Evolutionary conservation across 2,888 invertebrate genomes (phyloP), one percentile per base, ranked within the genome.

Genomic region (Meloe dianella): DNA sequence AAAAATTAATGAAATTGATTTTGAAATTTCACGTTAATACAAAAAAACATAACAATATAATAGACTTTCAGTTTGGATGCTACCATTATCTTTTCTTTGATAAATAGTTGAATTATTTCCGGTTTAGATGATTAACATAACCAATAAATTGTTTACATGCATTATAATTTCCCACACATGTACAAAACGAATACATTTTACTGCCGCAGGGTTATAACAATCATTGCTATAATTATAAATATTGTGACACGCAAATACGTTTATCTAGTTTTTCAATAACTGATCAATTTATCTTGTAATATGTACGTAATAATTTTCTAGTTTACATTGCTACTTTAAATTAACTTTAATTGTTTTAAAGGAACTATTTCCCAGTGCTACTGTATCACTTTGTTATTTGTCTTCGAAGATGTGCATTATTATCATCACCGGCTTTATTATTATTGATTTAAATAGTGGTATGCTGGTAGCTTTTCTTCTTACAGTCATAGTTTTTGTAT

Each of bases 231-330:
- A 75, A 75, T 74, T 74, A 74, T 71, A 60, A 61, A 54, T 47
- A 68, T n/a, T 71, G 67, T 74, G 69, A 72, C 78, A 77, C 77
- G 76, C 78, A 77, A 75, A 73, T 74, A 70, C 73, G 70, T 75
- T 77, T 75, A 74, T 73, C 74, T 17, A 74, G 72, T 73, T 75
- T 73, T 72, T 73, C 73, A 71, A 71, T 66, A 69, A 75, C 74
- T 74, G 74, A 75, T 74, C 75, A 74, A 75, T 75, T 73, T 73
- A 74, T 71, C 71, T 74, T 70, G 73, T 73, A 38, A 54, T 54
- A 59, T 27, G 62, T 59, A 62, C 57, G 47, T 64, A 51, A 59
- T 47, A 67, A 57, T 67, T 73, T 51, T 63, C 66, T 67, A 71
- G 58, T 65, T 58, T 62, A 57, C 65, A 54, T 24, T 29, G 32